Conservation (phyloP, 1,140 invertebrate genomes). For the Sminthurides bifidus region DNA sequence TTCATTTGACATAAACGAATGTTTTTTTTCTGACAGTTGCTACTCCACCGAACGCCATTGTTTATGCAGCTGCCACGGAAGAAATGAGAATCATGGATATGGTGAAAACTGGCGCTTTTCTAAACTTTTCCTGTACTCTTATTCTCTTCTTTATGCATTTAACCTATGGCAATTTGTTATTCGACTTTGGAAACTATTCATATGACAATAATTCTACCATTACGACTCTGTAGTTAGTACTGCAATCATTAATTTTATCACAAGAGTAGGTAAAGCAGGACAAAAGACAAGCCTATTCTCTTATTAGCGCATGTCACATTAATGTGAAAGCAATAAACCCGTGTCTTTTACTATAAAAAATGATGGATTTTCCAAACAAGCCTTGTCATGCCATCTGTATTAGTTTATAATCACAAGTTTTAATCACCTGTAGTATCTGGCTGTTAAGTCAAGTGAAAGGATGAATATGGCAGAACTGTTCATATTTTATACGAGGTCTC, state of each 20-base stretch:
- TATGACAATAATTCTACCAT: conserved; percentile 1
- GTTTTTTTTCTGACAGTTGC: conserved; percentile 23
- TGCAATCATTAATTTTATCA: not conserved
- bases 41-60: conserved; percentile 89
- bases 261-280: not conserved
- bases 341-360: too few relatives aligned
- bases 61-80: conserved; percentile 50
- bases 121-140: conserved; percentile 24
- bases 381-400: too few relatives aligned
- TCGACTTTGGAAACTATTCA: conserved; percentile 23
- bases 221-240: not conserved
- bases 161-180: conserved; percentile 22
- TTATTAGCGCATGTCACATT: not conserved
- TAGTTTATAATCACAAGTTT: too few relatives aligned
- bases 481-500: too few relatives aligned
- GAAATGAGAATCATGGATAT: conserved; percentile 26
- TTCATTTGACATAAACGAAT: too few relatives aligned
- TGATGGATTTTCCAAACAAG: too few relatives aligned
- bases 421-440: too few relatives aligned
- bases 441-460: too few relatives aligned
- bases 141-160: conserved; percentile 24
- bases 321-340: not conserved
- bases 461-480: too few relatives aligned
- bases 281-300: not conserved
- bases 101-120: conserved; percentile 26